These are phyloP conservation scores for Sebastes minor DNA, from an alignment of 2,797 vertebrate genomes.

Conservation along the genomic window DNA sequence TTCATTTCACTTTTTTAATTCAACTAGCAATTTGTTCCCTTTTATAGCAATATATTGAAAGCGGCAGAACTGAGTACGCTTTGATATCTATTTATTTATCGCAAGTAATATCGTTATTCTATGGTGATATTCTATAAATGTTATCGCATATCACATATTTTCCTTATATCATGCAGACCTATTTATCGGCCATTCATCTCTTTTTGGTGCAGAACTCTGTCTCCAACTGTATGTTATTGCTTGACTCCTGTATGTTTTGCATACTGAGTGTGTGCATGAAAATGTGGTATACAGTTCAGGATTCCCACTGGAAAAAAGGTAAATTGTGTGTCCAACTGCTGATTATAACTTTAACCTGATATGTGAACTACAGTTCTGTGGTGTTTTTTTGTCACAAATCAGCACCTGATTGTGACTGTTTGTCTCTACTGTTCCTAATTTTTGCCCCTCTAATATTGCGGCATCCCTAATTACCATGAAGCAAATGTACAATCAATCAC, in stretches of 20 bases:
- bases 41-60: no score
- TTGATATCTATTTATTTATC: no score
- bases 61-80: no score
- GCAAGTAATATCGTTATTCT: no score
- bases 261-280: not conserved
- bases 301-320: not conserved
- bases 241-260: not conserved
- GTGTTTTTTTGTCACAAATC: not conserved
- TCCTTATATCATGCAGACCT: no score
- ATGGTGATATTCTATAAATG: no score
- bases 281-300: not conserved
- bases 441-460: not conserved
- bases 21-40: no score
- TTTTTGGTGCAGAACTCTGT: not conserved
- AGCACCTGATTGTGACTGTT: not conserved
- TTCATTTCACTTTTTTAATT: no score
- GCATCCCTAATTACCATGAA: not conserved
- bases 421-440: not conserved
- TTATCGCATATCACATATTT: no score
- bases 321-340: not conserved
- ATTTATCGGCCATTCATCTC: not conserved
- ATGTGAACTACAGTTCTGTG: not conserved
- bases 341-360: not conserved
- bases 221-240: not conserved
- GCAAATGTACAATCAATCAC: not conserved